These are phyloP conservation scores for Anabacerthia variegaticeps DNA, from an alignment of 2,797 vertebrate genomes.

Conservation along the genomic window DNA sequence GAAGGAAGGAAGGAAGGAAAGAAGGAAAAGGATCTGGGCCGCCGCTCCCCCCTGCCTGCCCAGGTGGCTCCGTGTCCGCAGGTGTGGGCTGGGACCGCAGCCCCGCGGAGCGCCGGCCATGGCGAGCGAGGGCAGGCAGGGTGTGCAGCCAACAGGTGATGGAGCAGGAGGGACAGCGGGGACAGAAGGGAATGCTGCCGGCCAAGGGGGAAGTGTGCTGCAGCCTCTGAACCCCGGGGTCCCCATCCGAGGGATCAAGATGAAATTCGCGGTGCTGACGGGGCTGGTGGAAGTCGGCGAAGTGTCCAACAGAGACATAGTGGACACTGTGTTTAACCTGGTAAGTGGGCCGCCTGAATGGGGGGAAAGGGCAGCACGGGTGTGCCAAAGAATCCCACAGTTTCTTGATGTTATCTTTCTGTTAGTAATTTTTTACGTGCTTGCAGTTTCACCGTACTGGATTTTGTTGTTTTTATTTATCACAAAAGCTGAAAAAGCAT, in stretches of 20 bases:
- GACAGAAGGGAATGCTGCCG: conserved; percentile 64
- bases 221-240: conserved; percentile 83
- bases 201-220: conserved; percentile 64
- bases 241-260: conserved; percentile 91
- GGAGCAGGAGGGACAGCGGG: conserved; percentile 33
- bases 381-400: fast-evolving
- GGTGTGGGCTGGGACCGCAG: not conserved
- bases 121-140: conserved; percentile 84
- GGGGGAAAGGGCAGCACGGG: fast-evolving
- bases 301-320: conserved; percentile 92
- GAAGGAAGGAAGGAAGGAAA: no score
- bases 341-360: conserved; percentile 77
- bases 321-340: conserved; percentile 97
- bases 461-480: not conserved
- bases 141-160: conserved; percentile 74
- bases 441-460: not conserved
- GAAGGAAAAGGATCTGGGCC: no score
- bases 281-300: conserved; percentile 95
- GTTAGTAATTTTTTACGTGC: not conserved
- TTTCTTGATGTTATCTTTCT: not conserved
- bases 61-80: no score
- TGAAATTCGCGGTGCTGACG: conserved; percentile 95
- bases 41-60: no score
- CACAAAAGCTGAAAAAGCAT: not conserved
- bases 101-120: conserved; percentile 71